A percentile compares a stretch with the other conserved stretches of the same genome.
These are phyloP conservation scores for Phalacrocorax pelagicus DNA, from an alignment of 2,113 vertebrate genomes.

Conservation along the genomic window DNA sequence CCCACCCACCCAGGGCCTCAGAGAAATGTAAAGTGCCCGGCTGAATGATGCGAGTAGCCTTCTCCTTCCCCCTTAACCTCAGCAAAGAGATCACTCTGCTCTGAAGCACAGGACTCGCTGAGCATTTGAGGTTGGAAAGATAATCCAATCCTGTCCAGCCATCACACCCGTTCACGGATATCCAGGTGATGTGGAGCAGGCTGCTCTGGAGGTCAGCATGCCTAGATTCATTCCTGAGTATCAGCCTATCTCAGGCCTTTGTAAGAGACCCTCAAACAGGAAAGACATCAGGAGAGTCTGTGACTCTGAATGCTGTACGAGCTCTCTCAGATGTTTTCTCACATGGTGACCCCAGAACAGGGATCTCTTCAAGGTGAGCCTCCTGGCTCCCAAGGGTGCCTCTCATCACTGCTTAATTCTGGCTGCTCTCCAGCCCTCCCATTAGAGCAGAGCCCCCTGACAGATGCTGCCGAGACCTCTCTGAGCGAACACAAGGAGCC, in stretches of 20 bases:
- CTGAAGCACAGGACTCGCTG: neutral
- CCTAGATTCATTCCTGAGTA: neutral
- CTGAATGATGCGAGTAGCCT: rapidly evolving
- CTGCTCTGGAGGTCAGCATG: neutral
- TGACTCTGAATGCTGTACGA: neutral
- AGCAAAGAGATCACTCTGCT: neutral
- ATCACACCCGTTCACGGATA: neutral
- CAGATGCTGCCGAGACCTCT: neutral
- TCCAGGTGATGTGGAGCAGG: neutral
- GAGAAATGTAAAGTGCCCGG: neutral
- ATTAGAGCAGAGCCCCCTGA: neutral
- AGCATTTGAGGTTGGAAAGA: neutral
- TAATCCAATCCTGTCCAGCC: neutral
- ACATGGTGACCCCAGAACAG: neutral
- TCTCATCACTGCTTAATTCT: neutral
- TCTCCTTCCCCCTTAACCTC: neutral
- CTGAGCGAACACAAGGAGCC: rapidly evolving
- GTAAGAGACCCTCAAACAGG: neutral
- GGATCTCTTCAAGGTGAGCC: neutral
- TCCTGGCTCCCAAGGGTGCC: neutral
- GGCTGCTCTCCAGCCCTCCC: neutral
- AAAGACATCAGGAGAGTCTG: neutral
- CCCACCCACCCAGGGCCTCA: neutral
- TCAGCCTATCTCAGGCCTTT: neutral
- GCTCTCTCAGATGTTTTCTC: neutral